Base-by-base conservation (phyloP, 1,140 invertebrate species). In the Cecropterus lyciades region DNA sequence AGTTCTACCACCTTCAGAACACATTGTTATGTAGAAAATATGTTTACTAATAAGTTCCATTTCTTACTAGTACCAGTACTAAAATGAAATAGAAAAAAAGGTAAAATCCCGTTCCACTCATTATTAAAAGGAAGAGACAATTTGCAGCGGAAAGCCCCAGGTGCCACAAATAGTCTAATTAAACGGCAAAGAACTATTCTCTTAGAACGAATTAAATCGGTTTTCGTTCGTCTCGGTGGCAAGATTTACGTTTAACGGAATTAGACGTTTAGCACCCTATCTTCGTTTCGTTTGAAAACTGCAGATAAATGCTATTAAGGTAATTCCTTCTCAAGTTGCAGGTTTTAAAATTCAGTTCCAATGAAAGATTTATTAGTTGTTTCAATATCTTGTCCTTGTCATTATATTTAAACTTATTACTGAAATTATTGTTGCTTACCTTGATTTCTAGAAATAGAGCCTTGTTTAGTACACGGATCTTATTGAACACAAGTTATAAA, bases 131-230 rank as follows among this genome's bases (percentile, higher is more conserved):
- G 62, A 70, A 66, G 72, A 80, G 73, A 81, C 75, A 79, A 83
- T 84, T 84, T 74, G 71, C 73, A 65, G 63, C 64, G 64, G 70
- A 71, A 70, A 57, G 69, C 70, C 84, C 75, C 85, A 88, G 85
- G 83, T 88, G 85, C 78, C 70, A 66, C 80, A 77, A 80, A 88
- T 86, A 82, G 78, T 80, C 70, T 87, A 88, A 88, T 88, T 88
- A 88, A 86, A 86, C 71, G 70, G 69, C 74, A 85, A 83, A 84
- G 80, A 83, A 85, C 74, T 70, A 79, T 75, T 67, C 65, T 62
- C 72, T 77, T 77, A 73, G 80, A 79, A 72, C 75, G 75, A 84
- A 84, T 84, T 85, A 79, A 82, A 84, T 82, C 70, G 73, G 70
- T 80, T 82, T 77, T 77, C 72, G 75, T 79, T 72, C 74, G 71